Conservation (phyloP, 2,113 vertebrate species). For the Eurypyga helias region DNA sequence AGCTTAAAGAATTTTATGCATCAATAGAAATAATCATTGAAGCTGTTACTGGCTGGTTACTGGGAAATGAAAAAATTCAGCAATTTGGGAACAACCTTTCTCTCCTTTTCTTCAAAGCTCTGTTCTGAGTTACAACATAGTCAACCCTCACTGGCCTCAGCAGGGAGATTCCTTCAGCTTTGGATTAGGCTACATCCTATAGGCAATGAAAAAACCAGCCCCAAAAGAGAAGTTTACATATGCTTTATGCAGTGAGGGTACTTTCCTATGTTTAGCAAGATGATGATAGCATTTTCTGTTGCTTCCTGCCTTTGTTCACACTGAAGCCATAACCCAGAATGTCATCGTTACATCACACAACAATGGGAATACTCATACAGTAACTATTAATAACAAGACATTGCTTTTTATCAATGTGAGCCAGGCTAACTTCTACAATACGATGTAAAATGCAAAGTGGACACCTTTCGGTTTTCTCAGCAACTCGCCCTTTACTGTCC, state of each 20-base stretch:
- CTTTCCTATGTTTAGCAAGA: background rate
- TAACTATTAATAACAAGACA: background rate
- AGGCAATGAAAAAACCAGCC: background rate
- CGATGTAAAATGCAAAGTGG: background rate
- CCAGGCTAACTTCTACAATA: background rate
- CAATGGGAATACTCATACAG: background rate
- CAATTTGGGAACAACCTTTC: background rate
- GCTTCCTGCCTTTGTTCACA: background rate
- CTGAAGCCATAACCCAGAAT: background rate
- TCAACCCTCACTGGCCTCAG: background rate
- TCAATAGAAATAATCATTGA: background rate
- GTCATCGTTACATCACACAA: background rate
- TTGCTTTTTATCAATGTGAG: background rate
- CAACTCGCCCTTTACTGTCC: background rate
- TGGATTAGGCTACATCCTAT: background rate
- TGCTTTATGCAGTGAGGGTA: background rate
- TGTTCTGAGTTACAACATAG: background rate
- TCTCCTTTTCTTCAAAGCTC: background rate
- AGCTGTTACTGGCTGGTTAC: background rate
- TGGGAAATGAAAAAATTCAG: background rate
- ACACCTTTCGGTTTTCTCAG: constrained; percentile 29
- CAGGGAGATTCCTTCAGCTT: background rate
- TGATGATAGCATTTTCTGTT: background rate
- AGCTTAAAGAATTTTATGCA: background rate
- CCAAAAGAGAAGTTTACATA: background rate